These are phyloP conservation scores for Drosophila eohydei DNA, from an alignment of 2,888 invertebrate genomes.

Conservation along the genomic window DNA sequence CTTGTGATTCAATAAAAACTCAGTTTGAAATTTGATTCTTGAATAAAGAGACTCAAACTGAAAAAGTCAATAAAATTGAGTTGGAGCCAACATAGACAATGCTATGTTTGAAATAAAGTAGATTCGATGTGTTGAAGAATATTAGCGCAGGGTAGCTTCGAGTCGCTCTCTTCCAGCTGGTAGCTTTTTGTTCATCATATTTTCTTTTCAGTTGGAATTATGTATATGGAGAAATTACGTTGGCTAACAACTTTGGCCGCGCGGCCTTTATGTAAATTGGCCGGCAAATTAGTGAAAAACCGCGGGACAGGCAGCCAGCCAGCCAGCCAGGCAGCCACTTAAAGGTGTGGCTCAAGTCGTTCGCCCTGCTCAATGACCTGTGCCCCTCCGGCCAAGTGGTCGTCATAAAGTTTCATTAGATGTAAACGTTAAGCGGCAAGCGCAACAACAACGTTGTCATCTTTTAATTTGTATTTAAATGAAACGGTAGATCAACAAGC, in stretches of 20 bases:
- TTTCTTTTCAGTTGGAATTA: constrained; percentile 31
- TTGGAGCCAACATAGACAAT: neutral
- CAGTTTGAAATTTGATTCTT: neutral
- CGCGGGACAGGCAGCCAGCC: constrained; percentile 38
- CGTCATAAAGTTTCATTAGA: constrained; percentile 76
- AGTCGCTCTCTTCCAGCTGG: neutral
- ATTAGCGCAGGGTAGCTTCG: neutral
- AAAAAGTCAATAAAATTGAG: neutral
- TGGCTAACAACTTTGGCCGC: constrained; percentile 71
- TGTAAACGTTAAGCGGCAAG: constrained; percentile 63
- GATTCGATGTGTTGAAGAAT: neutral
- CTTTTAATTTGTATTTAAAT: constrained; percentile 81
- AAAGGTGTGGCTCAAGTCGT: constrained; percentile 52
- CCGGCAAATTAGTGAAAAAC: constrained; percentile 73
- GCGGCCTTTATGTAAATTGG: constrained; percentile 79
- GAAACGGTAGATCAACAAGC: constrained; percentile 62
- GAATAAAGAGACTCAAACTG: neutral
- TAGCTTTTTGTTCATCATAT: constrained; percentile 11
- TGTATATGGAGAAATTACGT: constrained; percentile 68
- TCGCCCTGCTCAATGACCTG: constrained; percentile 42
- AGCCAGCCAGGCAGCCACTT: constrained; percentile 1
- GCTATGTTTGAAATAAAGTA: neutral
- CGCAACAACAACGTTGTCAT: constrained; percentile 58
- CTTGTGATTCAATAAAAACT: neutral
- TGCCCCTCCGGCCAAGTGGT: constrained; percentile 59